These are phyloP conservation scores for mouse (Mus musculus) DNA, from an alignment of 2,113 vertebrate species.

Conservation along the genomic window DNA sequence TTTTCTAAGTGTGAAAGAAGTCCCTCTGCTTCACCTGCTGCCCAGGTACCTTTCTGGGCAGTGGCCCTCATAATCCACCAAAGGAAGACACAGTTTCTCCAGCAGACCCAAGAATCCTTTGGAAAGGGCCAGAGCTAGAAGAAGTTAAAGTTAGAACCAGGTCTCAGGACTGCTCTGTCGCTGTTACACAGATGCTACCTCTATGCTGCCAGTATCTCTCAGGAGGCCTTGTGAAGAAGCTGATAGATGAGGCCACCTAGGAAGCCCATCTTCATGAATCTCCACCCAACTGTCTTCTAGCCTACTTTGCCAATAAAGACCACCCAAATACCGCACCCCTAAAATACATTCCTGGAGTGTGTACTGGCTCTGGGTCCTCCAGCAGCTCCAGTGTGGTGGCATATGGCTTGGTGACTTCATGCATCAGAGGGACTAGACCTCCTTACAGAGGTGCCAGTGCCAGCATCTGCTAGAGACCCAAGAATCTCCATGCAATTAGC, in stretches of 20 bases:
- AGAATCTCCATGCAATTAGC: background rate
- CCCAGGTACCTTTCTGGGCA: background rate
- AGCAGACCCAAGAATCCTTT: background rate
- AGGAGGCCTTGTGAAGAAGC: background rate
- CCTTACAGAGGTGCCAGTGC: background rate
- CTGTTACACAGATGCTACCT: background rate
- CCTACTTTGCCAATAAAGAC: fast-evolving
- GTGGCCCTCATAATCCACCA: background rate
- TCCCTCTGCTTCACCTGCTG: background rate
- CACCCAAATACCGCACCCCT: background rate
- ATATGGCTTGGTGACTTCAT: background rate
- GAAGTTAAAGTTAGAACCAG: too few relatives aligned
- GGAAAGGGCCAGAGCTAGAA: background rate
- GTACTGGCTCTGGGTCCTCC: background rate
- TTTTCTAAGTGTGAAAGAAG: background rate
- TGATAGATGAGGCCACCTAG: background rate
- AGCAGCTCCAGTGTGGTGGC: background rate
- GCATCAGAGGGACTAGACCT: background rate
- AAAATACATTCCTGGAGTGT: fast-evolving
- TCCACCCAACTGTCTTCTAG: background rate
- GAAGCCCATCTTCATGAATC: too few relatives aligned
- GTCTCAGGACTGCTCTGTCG: background rate
- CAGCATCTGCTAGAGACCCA: background rate
- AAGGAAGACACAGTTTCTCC: background rate
- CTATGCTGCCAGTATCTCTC: background rate